Evolutionary conservation across 92 coral and sea anemone species (phyloP), one percentile per base, ranked within the genome.

Genomic region (Chrysogorgia sp.): DNA sequence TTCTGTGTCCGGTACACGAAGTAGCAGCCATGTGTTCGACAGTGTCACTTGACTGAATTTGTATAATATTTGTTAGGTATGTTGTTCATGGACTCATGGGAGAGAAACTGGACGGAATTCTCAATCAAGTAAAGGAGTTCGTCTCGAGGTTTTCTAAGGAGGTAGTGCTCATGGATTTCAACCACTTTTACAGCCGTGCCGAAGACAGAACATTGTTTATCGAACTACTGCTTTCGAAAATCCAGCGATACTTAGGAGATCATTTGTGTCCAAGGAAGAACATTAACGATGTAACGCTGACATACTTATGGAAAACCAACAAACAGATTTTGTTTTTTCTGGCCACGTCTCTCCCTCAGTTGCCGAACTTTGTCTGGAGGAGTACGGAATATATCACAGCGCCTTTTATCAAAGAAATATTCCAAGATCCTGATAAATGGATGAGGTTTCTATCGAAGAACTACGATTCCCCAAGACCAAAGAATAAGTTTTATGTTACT

Each of bases 351-450:
- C 22, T 37, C 5, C 23, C 24, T 29, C 52, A 37, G 0, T 33
- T 35, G 29, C 72, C 72, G 20, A 17, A 34, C 14, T 65, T 7
- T n/a, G 72, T 9, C 17, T 65, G 72, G 72, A 65, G 72, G 22
- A 65, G 72, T n/a, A n/a, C 0, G 1, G 32, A 24, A 6, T 34
- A 37, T 22, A 65, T 65, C 10, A 13, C 37, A n/a, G 52, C 72
- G 1, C 76, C 76, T 22, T 69, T 69, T 29, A 60, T 45, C 21
- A 47, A 7, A 10, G 3, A 45, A 31, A 45, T 40, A 24, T 69
- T 69, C 20, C 40, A 69, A 49, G 76, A 69, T n/a, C 76, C 58
- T 24, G 76, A 47, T 0, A 69, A 69, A 9, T 69, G 76, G 76
- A 45, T 69, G 5, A 29, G 12, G 1, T 69, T 69, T 69, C 20